Conservation (phyloP, 2,113 vertebrate genomes). For the Gymnorhina tibicen region DNA sequence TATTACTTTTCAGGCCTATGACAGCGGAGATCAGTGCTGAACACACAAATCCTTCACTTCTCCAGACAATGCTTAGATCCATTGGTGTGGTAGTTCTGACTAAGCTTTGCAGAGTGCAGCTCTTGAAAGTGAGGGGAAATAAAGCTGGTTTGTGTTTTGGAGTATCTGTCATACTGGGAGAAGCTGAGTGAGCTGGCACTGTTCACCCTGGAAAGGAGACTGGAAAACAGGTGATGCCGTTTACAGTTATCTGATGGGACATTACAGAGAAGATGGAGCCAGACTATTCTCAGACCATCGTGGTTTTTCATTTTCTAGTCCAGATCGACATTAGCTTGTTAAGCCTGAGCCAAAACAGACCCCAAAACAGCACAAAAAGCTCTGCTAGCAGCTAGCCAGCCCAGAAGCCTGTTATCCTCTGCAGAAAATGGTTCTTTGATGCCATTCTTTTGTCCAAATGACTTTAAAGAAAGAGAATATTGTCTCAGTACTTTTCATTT, state of each 20-base stretch:
- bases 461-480: not conserved
- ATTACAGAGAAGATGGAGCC: not conserved
- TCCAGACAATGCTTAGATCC: not conserved
- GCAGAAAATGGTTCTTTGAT: not conserved
- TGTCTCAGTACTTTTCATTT: not conserved
- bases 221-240: not conserved
- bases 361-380: not conserved
- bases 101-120: not conserved
- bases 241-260: not conserved
- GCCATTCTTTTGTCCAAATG: not conserved
- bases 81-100: not conserved
- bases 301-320: not conserved
- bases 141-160: not conserved
- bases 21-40: not conserved
- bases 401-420: not conserved
- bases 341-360: not conserved
- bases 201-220: not conserved
- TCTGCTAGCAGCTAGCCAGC: not conserved
- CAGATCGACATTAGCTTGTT: not conserved
- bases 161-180: not conserved
- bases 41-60: not conserved
- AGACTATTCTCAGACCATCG: not conserved
- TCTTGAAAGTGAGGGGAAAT: not conserved
- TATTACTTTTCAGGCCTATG: not conserved
- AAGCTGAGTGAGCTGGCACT: not conserved